Conservation (phyloP, 2,797 vertebrate genomes). For the Luscinia megarhynchos region DNA sequence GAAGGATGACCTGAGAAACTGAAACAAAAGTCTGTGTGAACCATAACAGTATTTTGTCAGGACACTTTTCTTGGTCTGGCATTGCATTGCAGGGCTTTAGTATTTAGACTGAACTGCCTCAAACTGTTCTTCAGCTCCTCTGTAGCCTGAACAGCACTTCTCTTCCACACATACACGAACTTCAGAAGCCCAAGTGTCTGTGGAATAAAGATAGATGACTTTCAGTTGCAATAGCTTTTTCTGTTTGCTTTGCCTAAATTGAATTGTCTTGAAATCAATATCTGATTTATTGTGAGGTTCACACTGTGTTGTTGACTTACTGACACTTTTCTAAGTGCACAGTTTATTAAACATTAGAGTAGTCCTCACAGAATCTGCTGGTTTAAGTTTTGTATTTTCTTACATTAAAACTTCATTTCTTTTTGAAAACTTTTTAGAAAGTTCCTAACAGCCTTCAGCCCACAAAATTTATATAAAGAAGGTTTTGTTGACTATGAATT, state of each 20-base stretch:
- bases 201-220: constrained; percentile 38
- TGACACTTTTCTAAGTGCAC: constrained; percentile 1
- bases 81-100: neutral
- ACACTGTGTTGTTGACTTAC: neutral
- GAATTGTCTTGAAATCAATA: constrained; percentile 56
- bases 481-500: constrained; percentile 46
- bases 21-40: neutral
- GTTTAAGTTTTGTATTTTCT: constrained; percentile 17
- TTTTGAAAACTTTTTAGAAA: neutral
- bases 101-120: neutral
- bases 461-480: constrained; percentile 40
- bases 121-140: constrained; percentile 33
- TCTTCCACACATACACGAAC: neutral
- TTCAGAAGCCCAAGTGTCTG: constrained; percentile 4
- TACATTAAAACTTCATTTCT: neutral
- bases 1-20: neutral
- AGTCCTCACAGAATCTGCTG: neutral
- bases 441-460: neutral
- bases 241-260: constrained; percentile 36
- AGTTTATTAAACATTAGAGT: constrained; percentile 12
- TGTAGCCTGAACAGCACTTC: neutral
- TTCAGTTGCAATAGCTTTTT: constrained; percentile 1
- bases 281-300: constrained; percentile 53
- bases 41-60: neutral
- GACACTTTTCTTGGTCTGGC: neutral